phyloP scores from a whole-genome alignment of 2,113 vertebrate genomes.

The Muntiacus reevesi region DNA sequence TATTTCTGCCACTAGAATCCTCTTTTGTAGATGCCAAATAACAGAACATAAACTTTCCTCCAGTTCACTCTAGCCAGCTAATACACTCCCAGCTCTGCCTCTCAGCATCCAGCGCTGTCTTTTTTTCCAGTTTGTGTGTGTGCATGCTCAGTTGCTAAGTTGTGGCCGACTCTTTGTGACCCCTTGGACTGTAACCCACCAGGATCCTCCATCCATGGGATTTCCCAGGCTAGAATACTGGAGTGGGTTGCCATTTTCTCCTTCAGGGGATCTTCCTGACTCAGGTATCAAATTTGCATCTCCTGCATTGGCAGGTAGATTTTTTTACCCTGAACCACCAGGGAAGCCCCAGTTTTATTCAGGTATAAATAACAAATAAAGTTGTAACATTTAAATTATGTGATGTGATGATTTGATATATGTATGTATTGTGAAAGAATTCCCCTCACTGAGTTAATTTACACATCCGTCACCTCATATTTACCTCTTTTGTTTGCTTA shows the following conservation, averaged over 20 bases:
- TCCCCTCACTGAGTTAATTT: neutral
- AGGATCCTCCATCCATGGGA: neutral
- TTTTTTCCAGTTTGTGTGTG: neutral
- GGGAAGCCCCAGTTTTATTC: neutral
- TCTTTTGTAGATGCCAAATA: neutral
- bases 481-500: neutral
- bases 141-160: neutral
- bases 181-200: neutral
- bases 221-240: neutral
- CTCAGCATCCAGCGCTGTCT: neutral
- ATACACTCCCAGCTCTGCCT: neutral
- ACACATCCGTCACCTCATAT: neutral
- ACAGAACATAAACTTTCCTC: neutral
- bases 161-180: neutral
- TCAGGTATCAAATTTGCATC: neutral
- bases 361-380: neutral
- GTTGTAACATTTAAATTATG: neutral
- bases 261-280: neutral
- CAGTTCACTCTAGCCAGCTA: accelerated
- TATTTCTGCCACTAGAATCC: neutral
- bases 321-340: neutral
- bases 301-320: neutral
- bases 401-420: neutral
- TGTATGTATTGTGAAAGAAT: neutral
- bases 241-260: neutral